Base-by-base conservation (phyloP, 1,140 invertebrate species). In the Cherax quadricarinatus region DNA sequence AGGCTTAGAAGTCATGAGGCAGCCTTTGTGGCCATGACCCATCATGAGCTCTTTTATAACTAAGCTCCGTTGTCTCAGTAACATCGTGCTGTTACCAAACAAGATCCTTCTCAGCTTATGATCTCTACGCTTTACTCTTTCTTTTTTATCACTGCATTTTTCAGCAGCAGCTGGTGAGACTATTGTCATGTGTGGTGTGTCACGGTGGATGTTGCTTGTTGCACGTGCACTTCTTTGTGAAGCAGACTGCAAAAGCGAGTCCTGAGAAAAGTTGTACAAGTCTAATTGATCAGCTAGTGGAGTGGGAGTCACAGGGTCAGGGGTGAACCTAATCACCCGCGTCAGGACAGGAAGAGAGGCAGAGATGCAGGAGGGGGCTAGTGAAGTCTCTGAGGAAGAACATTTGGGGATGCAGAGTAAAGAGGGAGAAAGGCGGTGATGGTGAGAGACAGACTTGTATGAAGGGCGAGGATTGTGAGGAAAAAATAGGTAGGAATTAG, bases 191-290 rank as follows among this genome's bases (percentile, higher is more conserved):
- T 89, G 87, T 62, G 87, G 78, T 24, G 87, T 89, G 21, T 82
- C 60, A 16, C 21, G 51, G 49, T 5, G 41, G n/a, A 16, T 30
- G 30, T 10, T 70, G 9, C n/a, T n/a, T 66, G 80, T 57, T 10
- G 21, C 18, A 14, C 41, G 57, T 24, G 53, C 53, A 70, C 18
- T n/a, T 10, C 30, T 9, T 21, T 60, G 57, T 24, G 62, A n/a
- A 70, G 14, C 16, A 30, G 53, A 21, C 1, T 66, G 78, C 12
- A 66, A 41, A 62, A 89, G 79, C 1, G 87, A 89, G 57, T 89
- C 87, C 60, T 89, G 87, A 66, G 87, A 89, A 24, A 89, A 89
- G 48, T 89, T 89, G 79, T 82, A 89, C 53, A 66, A 6, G 57
- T 82, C 79, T 18, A 48, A 24, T 14, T 66, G 79, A 49, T 89